Evolutionary conservation across 2,797 vertebrate species (phyloP), one percentile per base, ranked within the genome.

Genomic region (Neopelma chrysocephalum): DNA sequence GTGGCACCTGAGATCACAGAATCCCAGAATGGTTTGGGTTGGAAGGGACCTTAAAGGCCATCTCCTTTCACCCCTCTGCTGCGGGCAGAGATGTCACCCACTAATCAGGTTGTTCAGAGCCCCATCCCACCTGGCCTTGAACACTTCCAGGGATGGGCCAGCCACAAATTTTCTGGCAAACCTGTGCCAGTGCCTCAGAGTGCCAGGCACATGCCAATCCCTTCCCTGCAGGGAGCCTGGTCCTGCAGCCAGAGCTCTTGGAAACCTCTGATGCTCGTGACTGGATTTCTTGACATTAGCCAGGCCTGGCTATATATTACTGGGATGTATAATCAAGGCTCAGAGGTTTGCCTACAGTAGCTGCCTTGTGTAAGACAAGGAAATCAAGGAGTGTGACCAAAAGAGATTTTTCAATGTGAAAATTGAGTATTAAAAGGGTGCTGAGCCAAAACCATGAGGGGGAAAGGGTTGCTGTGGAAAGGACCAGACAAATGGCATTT

Each of bases 311-410:
- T 84, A 19, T 83, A 10, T 73, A 85, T 96, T 90, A 89, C 87
- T 73, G 89, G 91, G 76, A 71, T 92, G 81, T 88, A 81, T 89
- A 91, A 95, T 95, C 90, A 94, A 89, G 81, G 90, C 80, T 81
- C 72, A 53, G 82, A 93, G 69, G 66, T 90, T 92, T 96, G 88
- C 54, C 7, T 91, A 94, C 86, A 95, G 94, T 95, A 97, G 95
- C 89, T 87, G 85, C 69, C 64, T 91, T 87, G 86, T 92, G 86
- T 88, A 69, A 96, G 86, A 88, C 82, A 69, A 93, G 93, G 66
- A 87, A 93, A 93, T 82, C 82, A n/a, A 62, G 79, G 79, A 93
- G 60, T 69, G 76, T 17, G 64, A 93, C 80, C 79, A 83, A 91
- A 53, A 91, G 64, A 76, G 92, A 78, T 89, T 96, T 95, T 91